Base-by-base conservation (phyloP, 2,888 invertebrate species). In the Eristalis pertinax region DNA sequence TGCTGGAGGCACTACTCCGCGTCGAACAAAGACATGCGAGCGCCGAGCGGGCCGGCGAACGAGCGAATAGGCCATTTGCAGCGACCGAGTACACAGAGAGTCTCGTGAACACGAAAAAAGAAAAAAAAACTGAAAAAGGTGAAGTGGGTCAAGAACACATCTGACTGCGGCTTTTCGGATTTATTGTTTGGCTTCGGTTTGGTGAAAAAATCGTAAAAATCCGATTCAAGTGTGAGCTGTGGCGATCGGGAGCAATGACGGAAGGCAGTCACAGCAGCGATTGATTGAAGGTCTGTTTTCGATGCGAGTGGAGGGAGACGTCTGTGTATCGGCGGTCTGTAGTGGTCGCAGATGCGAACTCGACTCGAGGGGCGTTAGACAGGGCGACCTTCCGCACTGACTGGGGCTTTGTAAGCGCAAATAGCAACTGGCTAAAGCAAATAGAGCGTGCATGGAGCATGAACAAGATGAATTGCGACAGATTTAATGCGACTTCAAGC, bases 91-190 rank as follows among this genome's bases (percentile, higher is more conserved):
- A 82, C 62, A 86, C 62, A 65, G 38, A 82, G 58, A 79, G 78
- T 86, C 83, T 79, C 70, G 32, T 29, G 24, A 60, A 60, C 32
- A 32, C 8, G 26, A 26, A 4, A 26, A 26, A 38, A 62, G 62
- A 72, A 74, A 80, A 38, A 70, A 82, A 68, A 73, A 68, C 74
- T 32, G 8, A 32, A 32, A 32, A 32, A 32, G 72, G 72, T 72
- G 67, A 87, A 68, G 83, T 87, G 79, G 86, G 86, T 83, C 86
- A 87, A 87, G 86, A 87, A 75, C 83, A 87, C 67, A 87, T 72
- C 78, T 87, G 75, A 60, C 58, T 79, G 70, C 43, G 63, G 58
- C 76, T 76, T 84, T 79, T 73, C 68, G 62, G 73, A 79, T 83
- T 82, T 70, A 78, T 86, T 86, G 78, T 72, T 75, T 72, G 60